A percentile compares a stretch with the other conserved stretches of the same genome.
Evolutionary conservation across 1,140 invertebrate genomes (phyloP).

Genomic region (Parapsyche elsis): DNA sequence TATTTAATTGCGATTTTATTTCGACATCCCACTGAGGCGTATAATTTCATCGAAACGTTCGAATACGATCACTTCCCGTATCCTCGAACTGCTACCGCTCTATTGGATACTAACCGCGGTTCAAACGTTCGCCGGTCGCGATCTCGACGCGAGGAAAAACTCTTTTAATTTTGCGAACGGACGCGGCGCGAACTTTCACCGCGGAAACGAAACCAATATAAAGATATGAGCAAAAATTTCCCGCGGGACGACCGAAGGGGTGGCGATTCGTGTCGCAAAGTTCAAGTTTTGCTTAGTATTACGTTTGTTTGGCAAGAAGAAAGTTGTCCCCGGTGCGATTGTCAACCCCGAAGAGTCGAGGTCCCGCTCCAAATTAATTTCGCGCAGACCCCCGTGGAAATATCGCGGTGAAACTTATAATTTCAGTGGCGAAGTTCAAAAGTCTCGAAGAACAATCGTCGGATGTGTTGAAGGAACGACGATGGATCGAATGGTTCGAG

Average conservation of each 20-base stretch:
- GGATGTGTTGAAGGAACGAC: background rate
- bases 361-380: conserved; percentile 52
- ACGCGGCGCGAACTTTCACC: conserved; percentile 23
- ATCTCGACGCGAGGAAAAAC: conserved; percentile 36
- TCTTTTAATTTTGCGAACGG: conserved; percentile 49
- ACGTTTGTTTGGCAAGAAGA: conserved; percentile 55
- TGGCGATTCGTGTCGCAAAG: conserved; percentile 49
- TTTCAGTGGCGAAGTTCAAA: conserved; percentile 37
- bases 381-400: background rate
- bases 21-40: no score
- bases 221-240: conserved; percentile 52
- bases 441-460: conserved; percentile 1
- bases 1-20: no score
- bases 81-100: no score
- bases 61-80: no score
- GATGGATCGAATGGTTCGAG: background rate
- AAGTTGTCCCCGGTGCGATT: conserved; percentile 47
- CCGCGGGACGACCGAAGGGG: conserved; percentile 45
- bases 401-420: conserved; percentile 35
- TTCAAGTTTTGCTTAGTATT: conserved; percentile 53
- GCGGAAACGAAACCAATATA: conserved; percentile 53
- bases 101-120: no score
- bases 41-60: background rate
- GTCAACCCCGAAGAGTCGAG: conserved; percentile 25
- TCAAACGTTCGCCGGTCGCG: no score